Evolutionary conservation across 2,113 vertebrate genomes (phyloP), one percentile per base, ranked within the genome.

Genomic region (Callipepla californica): DNA sequence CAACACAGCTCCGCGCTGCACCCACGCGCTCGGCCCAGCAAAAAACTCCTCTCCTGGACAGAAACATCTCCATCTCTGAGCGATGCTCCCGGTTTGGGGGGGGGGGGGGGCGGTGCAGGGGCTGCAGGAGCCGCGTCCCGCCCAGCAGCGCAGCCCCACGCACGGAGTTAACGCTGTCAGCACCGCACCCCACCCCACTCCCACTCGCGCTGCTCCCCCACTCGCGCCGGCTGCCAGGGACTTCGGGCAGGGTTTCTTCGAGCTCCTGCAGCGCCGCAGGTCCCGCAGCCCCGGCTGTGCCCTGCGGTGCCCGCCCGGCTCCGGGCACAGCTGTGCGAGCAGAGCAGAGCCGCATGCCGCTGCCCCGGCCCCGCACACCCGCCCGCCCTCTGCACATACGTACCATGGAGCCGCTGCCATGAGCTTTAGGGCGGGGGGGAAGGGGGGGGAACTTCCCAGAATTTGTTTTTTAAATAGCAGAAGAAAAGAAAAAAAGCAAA

Each of bases 351-450:
- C 63, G 55, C 85, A 34, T 9, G 7, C 55, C 10, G 32, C 51
- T 83, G 32, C 75, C 73, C 81, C 93, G 2, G 12, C 94, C 69
- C 67, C 73, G 7, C 73, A 13, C 19, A 8, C 89, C 84, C 92
- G 0, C 74, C 90, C 85, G 28, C 72, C 75, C 81, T 76, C 86
- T 63, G 44, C 84, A 26, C 23, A 96, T 95, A 96, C 93, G 68
- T 95, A 94, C 93, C 95, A 86, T 68, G 28, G 17, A 83, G 80
- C 88, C 30, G 87, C 92, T 74, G 95, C 95, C 93, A 93, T 92
- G 13, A 67, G 92, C 84, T 92, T 87, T 80, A 86, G 89, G 86
- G 40, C 6, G 72, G 62, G 83, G 86, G 70, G 82, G 83, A 58
- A 92, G 63, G 88, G 26, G 40, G 95, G 63, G 88, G 26, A 85